Evolutionary conservation across 1,140 invertebrate genomes (phyloP).

Genomic region (Drosophila quadrilineata): DNA sequence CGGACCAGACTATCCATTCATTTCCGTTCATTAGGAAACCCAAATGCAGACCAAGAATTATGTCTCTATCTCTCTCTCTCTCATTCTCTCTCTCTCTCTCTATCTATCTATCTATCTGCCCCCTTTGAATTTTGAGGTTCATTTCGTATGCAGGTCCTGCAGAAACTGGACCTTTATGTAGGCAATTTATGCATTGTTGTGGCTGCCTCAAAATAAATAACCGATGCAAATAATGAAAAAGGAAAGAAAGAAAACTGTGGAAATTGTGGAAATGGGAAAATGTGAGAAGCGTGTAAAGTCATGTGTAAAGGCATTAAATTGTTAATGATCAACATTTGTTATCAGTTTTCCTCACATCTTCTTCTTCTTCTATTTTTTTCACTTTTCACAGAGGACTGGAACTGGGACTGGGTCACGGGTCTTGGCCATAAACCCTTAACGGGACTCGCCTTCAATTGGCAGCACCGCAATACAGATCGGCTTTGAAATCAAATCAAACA

Average conservation of each 20-base stretch:
- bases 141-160: conserved; percentile 60
- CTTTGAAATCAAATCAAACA: background rate
- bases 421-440: conserved; percentile 26
- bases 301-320: conserved; percentile 38
- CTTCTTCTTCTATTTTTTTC: background rate
- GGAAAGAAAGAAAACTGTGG: background rate
- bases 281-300: background rate
- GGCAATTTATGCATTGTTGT: conserved; percentile 63
- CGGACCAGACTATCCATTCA: conserved; percentile 32
- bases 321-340: conserved; percentile 39
- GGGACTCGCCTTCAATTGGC: background rate
- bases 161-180: conserved; percentile 40
- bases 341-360: background rate
- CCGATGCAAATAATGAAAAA: background rate
- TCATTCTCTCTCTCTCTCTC: too few relatives aligned
- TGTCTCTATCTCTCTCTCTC: background rate
- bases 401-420: conserved; percentile 28
- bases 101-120: too few relatives aligned
- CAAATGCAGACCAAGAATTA: background rate
- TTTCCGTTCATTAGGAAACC: conserved; percentile 11
- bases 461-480: too few relatives aligned
- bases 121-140: too few relatives aligned
- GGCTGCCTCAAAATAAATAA: conserved; percentile 19
- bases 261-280: too few relatives aligned
- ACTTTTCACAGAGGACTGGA: too few relatives aligned